A percentile compares a stretch with the other conserved stretches of the same genome.
phyloP scores from a whole-genome alignment of 2,888 invertebrate genomes.

The Ornithoptera alexandrae region DNA sequence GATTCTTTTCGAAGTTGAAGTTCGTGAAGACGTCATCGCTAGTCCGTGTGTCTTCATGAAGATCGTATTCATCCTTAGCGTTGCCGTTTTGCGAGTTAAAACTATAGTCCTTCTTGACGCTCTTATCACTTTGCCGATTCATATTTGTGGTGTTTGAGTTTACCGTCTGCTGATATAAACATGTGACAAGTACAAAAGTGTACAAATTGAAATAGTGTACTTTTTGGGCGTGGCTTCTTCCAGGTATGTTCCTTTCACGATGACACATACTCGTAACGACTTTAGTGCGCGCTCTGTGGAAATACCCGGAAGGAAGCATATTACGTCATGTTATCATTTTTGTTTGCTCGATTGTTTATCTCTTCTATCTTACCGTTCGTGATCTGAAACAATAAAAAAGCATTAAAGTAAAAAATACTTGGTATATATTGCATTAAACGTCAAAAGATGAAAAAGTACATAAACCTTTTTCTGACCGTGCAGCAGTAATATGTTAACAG shows the following conservation, averaged over 20 bases:
- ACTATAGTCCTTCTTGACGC: conserved; percentile 43
- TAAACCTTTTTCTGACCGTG: too few species aligned
- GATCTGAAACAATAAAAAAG: conserved; percentile 63
- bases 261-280: conserved; percentile 56
- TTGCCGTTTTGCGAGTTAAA: conserved; percentile 46
- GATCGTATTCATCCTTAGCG: conserved; percentile 58
- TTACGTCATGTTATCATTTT: conserved; percentile 72
- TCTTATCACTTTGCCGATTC: conserved; percentile 55
- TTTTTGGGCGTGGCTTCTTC: conserved; percentile 44
- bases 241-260: conserved; percentile 40
- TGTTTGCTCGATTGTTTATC: conserved; percentile 41
- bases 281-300: conserved; percentile 56
- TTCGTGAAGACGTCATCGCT: conserved; percentile 50
- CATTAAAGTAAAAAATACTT: too few species aligned
- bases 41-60: conserved; percentile 49
- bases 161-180: conserved; percentile 55
- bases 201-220: conserved; percentile 58
- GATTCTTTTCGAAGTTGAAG: conserved; percentile 67
- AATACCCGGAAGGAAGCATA: conserved; percentile 56
- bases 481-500: too few species aligned
- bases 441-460: too few species aligned
- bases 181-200: conserved; percentile 52
- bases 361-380: conserved; percentile 37
- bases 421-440: too few species aligned
- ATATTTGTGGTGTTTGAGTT: conserved; percentile 73